Evolutionary conservation across 2,888 invertebrate genomes (phyloP).

Genomic region (Phymatocera aterrima): DNA sequence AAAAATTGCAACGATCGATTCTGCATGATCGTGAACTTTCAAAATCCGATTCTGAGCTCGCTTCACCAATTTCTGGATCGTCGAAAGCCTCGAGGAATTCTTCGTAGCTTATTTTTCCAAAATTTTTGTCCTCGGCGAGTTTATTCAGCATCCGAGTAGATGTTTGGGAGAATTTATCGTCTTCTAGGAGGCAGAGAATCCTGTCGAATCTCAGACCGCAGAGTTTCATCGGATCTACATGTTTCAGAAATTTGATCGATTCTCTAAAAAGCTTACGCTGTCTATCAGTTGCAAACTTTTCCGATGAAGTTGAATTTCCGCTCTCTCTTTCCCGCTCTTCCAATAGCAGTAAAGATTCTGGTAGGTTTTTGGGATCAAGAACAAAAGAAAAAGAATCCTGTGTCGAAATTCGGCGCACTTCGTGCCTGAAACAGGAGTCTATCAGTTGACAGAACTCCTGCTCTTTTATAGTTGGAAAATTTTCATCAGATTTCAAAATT

Average conservation of each 20-base stretch:
- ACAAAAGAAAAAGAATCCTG: neutral
- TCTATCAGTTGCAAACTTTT: neutral
- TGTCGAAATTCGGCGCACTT: neutral
- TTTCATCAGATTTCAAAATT: neutral
- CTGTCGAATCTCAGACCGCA: constrained; percentile 20
- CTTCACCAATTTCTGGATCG: neutral
- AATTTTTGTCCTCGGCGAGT: too few species aligned
- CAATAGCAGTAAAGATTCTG: neutral
- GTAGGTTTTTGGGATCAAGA: neutral
- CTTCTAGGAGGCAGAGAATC: neutral
- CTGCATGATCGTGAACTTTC: neutral
- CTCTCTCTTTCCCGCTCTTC: neutral
- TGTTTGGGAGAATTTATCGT: neutral
- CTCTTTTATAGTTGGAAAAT: neutral
- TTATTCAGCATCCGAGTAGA: neutral
- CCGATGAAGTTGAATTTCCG: neutral
- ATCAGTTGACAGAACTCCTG: constrained; percentile 7
- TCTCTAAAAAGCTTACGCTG: neutral
- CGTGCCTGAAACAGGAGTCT: neutral
- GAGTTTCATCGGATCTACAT: constrained; percentile 19
- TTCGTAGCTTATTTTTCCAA: too few species aligned
- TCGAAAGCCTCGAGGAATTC: neutral
- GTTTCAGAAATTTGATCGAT: neutral
- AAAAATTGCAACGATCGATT: neutral
- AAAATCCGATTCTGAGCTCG: neutral